Base-by-base conservation (phyloP, 2,797 vertebrate genomes). In the Muraenolepis orangiensis region DNA sequence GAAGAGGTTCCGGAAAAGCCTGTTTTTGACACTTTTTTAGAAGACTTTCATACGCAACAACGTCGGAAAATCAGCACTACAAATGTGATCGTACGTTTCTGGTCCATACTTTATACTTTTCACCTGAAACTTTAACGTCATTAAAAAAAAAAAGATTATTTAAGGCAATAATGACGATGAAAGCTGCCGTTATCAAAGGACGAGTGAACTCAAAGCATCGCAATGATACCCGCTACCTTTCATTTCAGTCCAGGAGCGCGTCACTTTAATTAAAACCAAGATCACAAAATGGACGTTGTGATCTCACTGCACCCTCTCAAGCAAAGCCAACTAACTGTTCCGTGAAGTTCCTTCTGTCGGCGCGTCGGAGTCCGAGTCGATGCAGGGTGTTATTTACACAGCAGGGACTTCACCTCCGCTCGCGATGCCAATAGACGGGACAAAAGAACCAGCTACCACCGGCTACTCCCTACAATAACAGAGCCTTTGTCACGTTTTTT, bases 1-100 rank as follows among this genome's bases (percentile, higher is more conserved):
- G 87, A 84, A 87, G 85, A 72, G 34, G 38, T 61, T 70, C 66
- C 36, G 79, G 87, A 90, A 90, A 92, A 80, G 79, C 69, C 76
- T 75, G 78, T 89, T 83, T 80, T 83, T 80, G 75, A 71, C 73
- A 82, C 82, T 85, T 84, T 81, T 77, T 74, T 79, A 23, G n/a
- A 12, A 1, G 23, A 10, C 51, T 11, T 26, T 57, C n/a, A 57
- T 2, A 23, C 57, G 3, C 57, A 3, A 26, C 10, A 10, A 13
- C 8, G 46, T 57, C n/a, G 46, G 5, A 23, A 23, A n/a, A 57
- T 57, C n/a, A 57, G 46, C 46, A 5, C n/a, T n/a, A 57, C 16
- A 34, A 57, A 57, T 57, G 46, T 16, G 20, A 57, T 7, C 7
- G 8, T n/a, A 51, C 42, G 20, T 51, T 20, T 51, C 42, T 51